Evolutionary conservation across 1,140 invertebrate species (phyloP), one percentile per base, ranked within the genome.

Genomic region (Trissolcus basalis): DNA sequence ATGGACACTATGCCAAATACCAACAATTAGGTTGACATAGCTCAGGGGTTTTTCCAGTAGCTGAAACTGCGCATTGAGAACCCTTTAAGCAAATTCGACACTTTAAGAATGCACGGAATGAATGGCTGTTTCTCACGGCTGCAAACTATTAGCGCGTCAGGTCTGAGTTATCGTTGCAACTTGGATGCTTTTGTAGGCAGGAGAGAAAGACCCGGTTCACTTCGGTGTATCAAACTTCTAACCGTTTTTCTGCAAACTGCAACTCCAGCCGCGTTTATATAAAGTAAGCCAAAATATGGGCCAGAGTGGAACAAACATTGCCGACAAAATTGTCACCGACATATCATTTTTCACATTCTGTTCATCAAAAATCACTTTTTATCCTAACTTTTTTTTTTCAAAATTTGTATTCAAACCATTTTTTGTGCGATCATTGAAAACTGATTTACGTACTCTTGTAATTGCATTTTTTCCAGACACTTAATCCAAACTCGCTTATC

Each of bases 111-210:
- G 54, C 55, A 53, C 14, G 10, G 61, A 65, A 73, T 73, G 69
- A 65, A 73, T 53, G 60, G 41, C 61, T 60, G 54, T 65, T 71
- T 64, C 68, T 73, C 69, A 73, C 69, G 69, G 47, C 60, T 65
- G 69, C 49, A n/a, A 65, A 72, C 69, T 72, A 72, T 72, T 72
- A 72, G 54, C 35, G 44, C 69, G 69, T 72, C 69, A 72, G 54
- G 69, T 54, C 60, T 72, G 60, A 72, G 55, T 72, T 72, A 72
- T 72, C 69, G 69, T 59, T 72, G 60, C 33, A 72, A 72, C 47
- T 65, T 72, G 60, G 55, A 11, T 13, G 53, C 60, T 72, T 65
- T 72, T n/a, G n/a, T 12, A 36, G 33, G 19, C 1, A 35, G 15
- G 32, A 36, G 44, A n/a, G 44, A 11, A n/a, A 45, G 35, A 39